Base-by-base conservation (phyloP, 1,140 invertebrate genomes). In the Neotoxoptera formosana region DNA sequence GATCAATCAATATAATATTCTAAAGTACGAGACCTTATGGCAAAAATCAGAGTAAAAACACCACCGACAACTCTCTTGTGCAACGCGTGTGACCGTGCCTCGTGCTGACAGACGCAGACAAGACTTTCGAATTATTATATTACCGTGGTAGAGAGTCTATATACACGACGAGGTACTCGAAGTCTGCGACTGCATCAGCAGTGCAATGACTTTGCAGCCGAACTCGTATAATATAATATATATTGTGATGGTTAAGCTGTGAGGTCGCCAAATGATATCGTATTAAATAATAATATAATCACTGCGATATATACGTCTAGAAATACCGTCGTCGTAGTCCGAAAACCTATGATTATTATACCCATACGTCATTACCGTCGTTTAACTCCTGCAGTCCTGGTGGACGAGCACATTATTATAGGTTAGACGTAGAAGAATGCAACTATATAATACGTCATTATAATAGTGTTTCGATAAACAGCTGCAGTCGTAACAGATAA, bases 91-190 rank as follows among this genome's bases (percentile, higher is more conserved):
- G 48, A 7, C 34, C 45, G 45, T 87, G 84, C 17, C 41, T 25
- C 84, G 83, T 84, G 34, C n/a, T 1, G 41, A 41, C 34, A n/a
- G 41, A 47, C 30, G n/a, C n/a, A 47, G 1, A 87, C 84, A 45
- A 87, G 17, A 88, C 86, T 88, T 88, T 88, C 86, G n/a, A 88
- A 87, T 76, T n/a, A 88, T 23, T n/a, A 47, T 47, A 41, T 41
- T 41, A 41, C 41, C 41, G 86, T 88, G 21, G 9, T 88, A 34
- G 9, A 51, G 47, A 30, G 34, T 20, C 41, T 41, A 41, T 41
- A n/a, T n/a, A n/a, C n/a, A 41, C 41, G 41, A 41, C 41, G 41
- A 41, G 41, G 41, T 87, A 47, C 84, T 41, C 41, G 30, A 86
- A 86, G 83, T 23, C 84, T 14, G 11, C 60, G 7, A 86, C 41